Evolutionary conservation across 2,797 vertebrate species (phyloP).

Genomic region (Poecile montanus): DNA sequence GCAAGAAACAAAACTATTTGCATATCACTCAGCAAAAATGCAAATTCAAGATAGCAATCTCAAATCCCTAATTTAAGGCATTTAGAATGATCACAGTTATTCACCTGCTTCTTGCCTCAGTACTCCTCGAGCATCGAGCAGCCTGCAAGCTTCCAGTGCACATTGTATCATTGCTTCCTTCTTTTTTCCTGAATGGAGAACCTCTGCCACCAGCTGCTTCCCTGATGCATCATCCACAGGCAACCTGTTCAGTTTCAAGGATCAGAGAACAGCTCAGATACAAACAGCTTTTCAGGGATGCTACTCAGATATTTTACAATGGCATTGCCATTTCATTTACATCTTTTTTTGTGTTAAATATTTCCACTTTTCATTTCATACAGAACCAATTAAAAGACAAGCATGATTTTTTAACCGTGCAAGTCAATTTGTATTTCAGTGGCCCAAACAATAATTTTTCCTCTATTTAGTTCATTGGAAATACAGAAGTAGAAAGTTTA

Average conservation of each 20-base stretch:
- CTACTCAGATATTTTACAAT: not conserved
- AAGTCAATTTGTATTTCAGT: not conserved
- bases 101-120: conserved; percentile 95
- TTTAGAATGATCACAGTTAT: not conserved
- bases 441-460: not conserved
- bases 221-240: conserved; percentile 92
- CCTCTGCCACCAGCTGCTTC: conserved; percentile 92
- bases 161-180: conserved; percentile 93
- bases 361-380: not conserved
- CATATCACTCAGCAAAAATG: not conserved
- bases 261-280: conserved; percentile 1
- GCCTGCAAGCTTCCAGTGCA: conserved; percentile 92
- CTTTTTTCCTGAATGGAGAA: conserved; percentile 92
- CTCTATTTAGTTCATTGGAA: not conserved
- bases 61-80: not conserved
- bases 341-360: not conserved
- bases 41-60: not conserved
- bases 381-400: not conserved
- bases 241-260: conserved; percentile 77
- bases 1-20: not conserved
- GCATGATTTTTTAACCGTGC: not conserved
- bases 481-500: not conserved
- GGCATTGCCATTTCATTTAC: not conserved
- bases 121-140: conserved; percentile 92
- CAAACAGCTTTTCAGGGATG: not conserved